Evolutionary conservation across 1,140 invertebrate genomes (phyloP), one percentile per base, ranked within the genome.

Genomic region (Zaprionus tsacasi): DNA sequence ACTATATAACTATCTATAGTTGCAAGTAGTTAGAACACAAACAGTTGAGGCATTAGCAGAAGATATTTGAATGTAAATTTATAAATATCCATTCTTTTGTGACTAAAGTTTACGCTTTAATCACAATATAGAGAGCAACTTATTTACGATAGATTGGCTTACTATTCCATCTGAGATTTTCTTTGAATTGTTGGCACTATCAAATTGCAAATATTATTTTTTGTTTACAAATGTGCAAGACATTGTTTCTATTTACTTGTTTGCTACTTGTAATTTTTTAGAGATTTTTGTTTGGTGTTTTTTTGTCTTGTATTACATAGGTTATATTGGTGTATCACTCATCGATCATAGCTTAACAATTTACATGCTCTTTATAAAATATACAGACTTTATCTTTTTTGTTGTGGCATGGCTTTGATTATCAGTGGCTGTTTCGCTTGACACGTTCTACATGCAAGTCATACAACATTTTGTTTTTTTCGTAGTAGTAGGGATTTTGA

Each of bases 381-480:
- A 40, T 25, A 57, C 52, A 70, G 25, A 70, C 21, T 43, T 12
- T 15, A 10, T 45, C 7, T 7, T 45, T 35, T 33, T 45, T 10
- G 48, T 69, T 65, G 54, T 35, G 70, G 13, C 43, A 21, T 64
- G 27, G 50, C 11, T 55, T 59, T 35, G 6, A 64, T 60, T 68
- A 60, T 38, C 55, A 89, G 15, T 89, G 86, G 58, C 45, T 70
- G 64, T 50, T 74, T 15, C 91, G 77, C 63, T 91, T 92, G 6
- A 88, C 38, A 30, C 91, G 85, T 56, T 92, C 91, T 15, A 81
- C 74, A 55, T 92, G 90, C 45, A 92, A 74, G 52, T 92, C 91
- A 60, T 92, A 91, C 25, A 92, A 70, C 70, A 92, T 78, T 59
- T 92, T 92, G 65, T 92, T 92, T 56, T 92, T 92, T 13, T 78